phyloP scores from a whole-genome alignment of 2,797 vertebrate genomes.

The Pempheris klunzingeri region DNA sequence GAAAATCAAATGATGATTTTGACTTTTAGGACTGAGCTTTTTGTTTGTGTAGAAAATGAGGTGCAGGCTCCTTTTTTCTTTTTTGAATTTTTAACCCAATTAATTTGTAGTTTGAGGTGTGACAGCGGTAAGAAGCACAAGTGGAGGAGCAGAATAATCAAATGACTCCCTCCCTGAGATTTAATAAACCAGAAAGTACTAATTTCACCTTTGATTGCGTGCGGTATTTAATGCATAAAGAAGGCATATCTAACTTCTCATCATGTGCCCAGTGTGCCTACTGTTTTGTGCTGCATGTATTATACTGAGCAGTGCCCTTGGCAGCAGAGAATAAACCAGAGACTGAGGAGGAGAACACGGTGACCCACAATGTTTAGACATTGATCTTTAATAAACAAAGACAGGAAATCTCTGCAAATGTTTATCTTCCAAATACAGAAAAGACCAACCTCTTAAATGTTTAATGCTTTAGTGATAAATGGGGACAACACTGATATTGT shows the following conservation, averaged over 20 bases:
- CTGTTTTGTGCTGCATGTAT: slow-evolving; percentile 50
- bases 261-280: slow-evolving; percentile 57
- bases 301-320: slow-evolving; percentile 29
- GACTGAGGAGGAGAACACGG: slow-evolving; percentile 22
- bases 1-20: slow-evolving; percentile 50
- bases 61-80: slow-evolving; percentile 38
- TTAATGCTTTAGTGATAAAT: slow-evolving; percentile 37
- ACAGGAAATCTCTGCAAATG: slow-evolving; percentile 37
- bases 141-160: slow-evolving; percentile 74
- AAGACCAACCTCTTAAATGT: slow-evolving; percentile 24
- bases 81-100: slow-evolving; percentile 73
- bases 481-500: slow-evolving; percentile 18
- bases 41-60: slow-evolving; percentile 50
- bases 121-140: slow-evolving; percentile 71
- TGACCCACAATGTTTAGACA: slow-evolving; percentile 44
- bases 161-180: slow-evolving; percentile 73
- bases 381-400: slow-evolving; percentile 53
- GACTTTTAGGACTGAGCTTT: slow-evolving; percentile 20
- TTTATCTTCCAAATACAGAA: slow-evolving; percentile 28
- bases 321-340: slow-evolving; percentile 43
- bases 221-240: slow-evolving; percentile 74
- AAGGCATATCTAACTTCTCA: slow-evolving; percentile 72
- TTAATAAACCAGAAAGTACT: slow-evolving; percentile 81
- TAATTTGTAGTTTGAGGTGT: slow-evolving; percentile 81
- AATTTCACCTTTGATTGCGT: slow-evolving; percentile 81